Evolutionary conservation across 2,113 vertebrate species (phyloP).

Genomic region (Epinephelus fuscoguttatus): DNA sequence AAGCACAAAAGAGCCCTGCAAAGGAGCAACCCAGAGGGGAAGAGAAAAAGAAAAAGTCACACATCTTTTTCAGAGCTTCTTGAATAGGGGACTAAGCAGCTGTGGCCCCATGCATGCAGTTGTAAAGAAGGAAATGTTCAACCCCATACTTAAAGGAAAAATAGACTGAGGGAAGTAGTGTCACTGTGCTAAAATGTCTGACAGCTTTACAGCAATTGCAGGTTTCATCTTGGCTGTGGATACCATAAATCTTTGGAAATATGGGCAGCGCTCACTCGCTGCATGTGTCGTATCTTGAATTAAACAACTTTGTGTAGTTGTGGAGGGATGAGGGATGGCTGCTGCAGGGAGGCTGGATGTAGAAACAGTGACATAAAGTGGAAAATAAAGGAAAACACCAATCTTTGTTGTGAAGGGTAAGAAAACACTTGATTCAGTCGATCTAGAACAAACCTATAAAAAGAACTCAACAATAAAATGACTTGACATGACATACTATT

Average conservation of each 20-base stretch:
- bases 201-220: constrained; percentile 7
- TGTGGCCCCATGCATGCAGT: neutral
- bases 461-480: neutral
- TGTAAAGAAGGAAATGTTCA: constrained; percentile 25
- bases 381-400: neutral
- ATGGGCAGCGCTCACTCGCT: neutral
- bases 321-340: neutral
- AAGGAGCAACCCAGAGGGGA: constrained; percentile 13
- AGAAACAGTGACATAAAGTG: neutral
- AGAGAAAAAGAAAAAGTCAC: neutral
- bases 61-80: neutral
- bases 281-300: neutral
- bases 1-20: constrained; percentile 38
- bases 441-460: neutral
- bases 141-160: constrained; percentile 9
- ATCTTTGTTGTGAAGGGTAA: neutral
- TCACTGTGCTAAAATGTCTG: constrained; percentile 21
- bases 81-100: constrained; percentile 27
- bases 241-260: constrained; percentile 1
- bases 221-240: constrained; percentile 21
- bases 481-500: no score
- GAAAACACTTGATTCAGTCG: neutral
- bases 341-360: neutral
- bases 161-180: constrained; percentile 9
- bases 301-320: neutral